Evolutionary conservation across 30 jellyfish, hydroid and myxozoan species (phyloP).

Genomic region (Aurelia aurita): DNA sequence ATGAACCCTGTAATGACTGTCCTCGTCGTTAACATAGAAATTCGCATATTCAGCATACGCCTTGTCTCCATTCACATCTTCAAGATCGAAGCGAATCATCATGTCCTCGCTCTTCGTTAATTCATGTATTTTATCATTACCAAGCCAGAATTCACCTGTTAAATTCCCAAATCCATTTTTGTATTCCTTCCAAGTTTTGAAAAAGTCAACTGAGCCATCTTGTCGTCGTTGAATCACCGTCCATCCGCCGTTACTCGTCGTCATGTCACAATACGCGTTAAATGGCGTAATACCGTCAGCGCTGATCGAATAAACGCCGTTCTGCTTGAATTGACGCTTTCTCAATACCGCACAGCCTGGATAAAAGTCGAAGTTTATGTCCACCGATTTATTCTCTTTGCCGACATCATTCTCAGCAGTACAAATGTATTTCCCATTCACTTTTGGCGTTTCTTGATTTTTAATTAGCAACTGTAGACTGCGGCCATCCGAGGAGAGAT

Average conservation of each 20-base stretch:
- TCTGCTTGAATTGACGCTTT: background rate
- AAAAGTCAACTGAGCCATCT: conserved; percentile 45
- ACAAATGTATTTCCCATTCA: conserved; percentile 8
- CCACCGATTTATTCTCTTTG: background rate
- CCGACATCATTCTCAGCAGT: background rate
- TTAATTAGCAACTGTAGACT: no score
- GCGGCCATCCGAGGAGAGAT: background rate
- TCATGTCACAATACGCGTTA: conserved; percentile 46
- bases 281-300: conserved; percentile 19
- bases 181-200: conserved; percentile 27
- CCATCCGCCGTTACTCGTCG: conserved; percentile 50
- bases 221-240: conserved; percentile 44
- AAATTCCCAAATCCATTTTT: conserved; percentile 42
- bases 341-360: conserved; percentile 33
- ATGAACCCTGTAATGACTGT: conserved; percentile 6
- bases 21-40: conserved; percentile 17
- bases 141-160: conserved; percentile 46
- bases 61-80: conserved; percentile 4
- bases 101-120: background rate
- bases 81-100: conserved; percentile 9
- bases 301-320: conserved; percentile 26
- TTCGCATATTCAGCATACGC: conserved; percentile 35
- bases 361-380: background rate
- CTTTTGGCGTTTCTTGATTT: background rate
- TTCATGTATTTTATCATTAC: conserved; percentile 29